A percentile compares a stretch with the other conserved stretches of the same genome.
These are phyloP conservation scores for Conomelus anceps DNA, from an alignment of 2,888 invertebrate genomes.

Conservation along the genomic window DNA sequence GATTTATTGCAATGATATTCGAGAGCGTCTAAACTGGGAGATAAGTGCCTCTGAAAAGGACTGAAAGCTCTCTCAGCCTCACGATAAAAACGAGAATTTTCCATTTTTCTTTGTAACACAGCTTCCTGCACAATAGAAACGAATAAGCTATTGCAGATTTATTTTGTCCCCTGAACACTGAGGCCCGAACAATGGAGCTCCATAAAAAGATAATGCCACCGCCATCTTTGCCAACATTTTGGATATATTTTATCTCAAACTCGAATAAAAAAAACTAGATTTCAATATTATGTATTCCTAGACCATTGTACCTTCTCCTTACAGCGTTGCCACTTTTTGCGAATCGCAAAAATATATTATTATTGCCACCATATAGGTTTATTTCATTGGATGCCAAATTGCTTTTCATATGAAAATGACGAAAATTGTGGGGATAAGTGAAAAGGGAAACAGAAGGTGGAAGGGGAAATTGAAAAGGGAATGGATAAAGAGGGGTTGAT, in stretches of 20 bases:
- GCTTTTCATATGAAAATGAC: background rate
- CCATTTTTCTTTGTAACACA: background rate
- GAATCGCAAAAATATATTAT: background rate
- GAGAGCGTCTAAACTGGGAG: background rate
- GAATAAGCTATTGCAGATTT: background rate
- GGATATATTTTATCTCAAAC: background rate
- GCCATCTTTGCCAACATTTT: background rate
- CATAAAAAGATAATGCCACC: background rate
- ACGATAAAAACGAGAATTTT: background rate
- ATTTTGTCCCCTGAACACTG: background rate
- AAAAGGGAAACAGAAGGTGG: no score
- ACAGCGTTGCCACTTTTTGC: background rate
- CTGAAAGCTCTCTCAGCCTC: background rate
- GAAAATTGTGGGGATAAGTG: no score
- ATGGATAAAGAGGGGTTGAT: no score
- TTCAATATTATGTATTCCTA: background rate
- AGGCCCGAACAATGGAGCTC: background rate
- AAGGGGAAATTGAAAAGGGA: no score
- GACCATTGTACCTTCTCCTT: background rate
- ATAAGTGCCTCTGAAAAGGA: background rate
- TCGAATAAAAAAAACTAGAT: no score
- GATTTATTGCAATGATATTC: background rate
- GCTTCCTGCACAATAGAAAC: background rate
- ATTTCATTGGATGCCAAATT: background rate
- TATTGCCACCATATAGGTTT: background rate